phyloP scores from a whole-genome alignment of 2,113 vertebrate genomes.

The Carettochelys insculpta region DNA sequence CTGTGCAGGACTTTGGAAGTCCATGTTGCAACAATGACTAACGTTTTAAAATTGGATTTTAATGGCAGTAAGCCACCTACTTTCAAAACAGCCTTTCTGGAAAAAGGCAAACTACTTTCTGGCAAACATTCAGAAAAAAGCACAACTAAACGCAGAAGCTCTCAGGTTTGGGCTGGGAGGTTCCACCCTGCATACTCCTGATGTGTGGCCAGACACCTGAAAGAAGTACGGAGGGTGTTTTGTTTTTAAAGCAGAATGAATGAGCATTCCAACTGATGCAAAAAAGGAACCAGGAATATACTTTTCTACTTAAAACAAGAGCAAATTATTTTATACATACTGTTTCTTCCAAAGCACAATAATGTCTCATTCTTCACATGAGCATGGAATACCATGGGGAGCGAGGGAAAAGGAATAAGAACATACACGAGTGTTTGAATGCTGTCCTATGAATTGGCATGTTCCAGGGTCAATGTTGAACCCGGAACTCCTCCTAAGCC shows the following conservation, averaged over 20 bases:
- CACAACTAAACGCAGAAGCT: constrained; percentile 4
- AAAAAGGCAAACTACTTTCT: neutral
- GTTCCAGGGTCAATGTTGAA: too few relatives aligned
- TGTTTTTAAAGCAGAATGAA: neutral
- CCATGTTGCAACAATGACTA: neutral
- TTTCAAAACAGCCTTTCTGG: neutral
- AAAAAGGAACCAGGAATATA: neutral
- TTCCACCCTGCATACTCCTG: neutral
- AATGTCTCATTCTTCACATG: neutral
- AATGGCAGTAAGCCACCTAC: neutral
- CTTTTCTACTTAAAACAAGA: neutral
- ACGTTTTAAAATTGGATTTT: neutral
- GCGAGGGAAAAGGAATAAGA: neutral
- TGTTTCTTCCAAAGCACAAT: neutral
- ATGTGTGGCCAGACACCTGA: neutral
- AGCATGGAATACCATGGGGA: neutral
- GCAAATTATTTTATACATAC: neutral
- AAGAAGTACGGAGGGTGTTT: neutral
- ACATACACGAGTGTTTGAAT: too few relatives aligned
- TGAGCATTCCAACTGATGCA: neutral
- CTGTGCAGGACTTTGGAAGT: too few relatives aligned
- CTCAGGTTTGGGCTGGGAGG: neutral
- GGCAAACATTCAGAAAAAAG: neutral
- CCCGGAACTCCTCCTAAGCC: too few relatives aligned
- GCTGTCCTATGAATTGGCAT: too few relatives aligned